These are phyloP conservation scores for Hyppa rectilinea DNA, from an alignment of 2,888 invertebrate genomes.

Conservation along the genomic window DNA sequence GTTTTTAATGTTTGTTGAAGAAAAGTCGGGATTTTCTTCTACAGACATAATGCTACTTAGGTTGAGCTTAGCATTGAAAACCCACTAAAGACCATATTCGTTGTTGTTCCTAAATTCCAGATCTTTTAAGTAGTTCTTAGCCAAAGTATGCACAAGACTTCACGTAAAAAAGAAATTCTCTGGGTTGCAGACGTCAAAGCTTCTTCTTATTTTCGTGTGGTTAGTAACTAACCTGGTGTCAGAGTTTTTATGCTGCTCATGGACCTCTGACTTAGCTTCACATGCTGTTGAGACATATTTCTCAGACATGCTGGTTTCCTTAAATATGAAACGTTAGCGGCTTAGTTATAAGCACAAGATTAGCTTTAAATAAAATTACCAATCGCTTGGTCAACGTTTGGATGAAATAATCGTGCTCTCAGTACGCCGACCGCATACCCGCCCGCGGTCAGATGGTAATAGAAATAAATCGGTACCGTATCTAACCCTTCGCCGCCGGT, in stretches of 20 bases:
- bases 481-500: conserved; percentile 64
- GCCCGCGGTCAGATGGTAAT: conserved; percentile 64
- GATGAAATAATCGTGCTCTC: conserved; percentile 53
- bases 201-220: too few species aligned
- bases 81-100: too few species aligned
- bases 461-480: conserved; percentile 69
- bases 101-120: neutral
- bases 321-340: too few species aligned
- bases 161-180: neutral
- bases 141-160: neutral
- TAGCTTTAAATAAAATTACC: conserved; percentile 30
- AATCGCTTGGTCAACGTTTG: conserved; percentile 25
- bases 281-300: too few species aligned
- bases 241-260: too few species aligned
- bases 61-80: neutral
- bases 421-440: conserved; percentile 45
- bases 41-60: neutral
- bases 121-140: neutral
- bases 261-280: too few species aligned
- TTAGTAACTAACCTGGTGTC: too few species aligned
- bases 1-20: conserved; percentile 14
- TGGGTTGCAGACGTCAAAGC: neutral
- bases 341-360: conserved; percentile 5
- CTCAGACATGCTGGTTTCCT: too few species aligned
- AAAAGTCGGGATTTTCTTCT: neutral